Evolutionary conservation across 2,797 vertebrate genomes (phyloP).

Genomic region (Amniataba percoides): DNA sequence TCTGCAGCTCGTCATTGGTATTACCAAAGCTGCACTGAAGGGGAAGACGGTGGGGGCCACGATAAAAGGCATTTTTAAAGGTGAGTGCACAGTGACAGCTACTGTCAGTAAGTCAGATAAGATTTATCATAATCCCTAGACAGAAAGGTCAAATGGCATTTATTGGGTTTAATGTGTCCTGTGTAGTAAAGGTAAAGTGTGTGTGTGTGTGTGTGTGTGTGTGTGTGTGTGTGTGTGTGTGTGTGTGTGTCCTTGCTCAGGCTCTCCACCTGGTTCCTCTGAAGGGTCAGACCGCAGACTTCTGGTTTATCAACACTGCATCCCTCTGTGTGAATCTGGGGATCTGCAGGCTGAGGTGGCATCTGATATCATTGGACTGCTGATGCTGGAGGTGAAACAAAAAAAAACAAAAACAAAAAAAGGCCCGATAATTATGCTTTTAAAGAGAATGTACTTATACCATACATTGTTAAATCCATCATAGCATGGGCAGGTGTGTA

Average conservation of each 20-base stretch:
- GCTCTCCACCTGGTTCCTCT: constrained; percentile 87
- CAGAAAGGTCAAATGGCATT: not conserved
- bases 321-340: constrained; percentile 94
- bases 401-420: not conserved
- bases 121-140: not conserved
- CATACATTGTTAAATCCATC: not conserved
- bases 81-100: constrained; percentile 71
- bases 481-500: not conserved
- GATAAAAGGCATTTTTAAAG: constrained; percentile 92
- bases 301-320: constrained; percentile 90
- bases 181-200: not conserved
- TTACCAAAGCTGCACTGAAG: constrained; percentile 89
- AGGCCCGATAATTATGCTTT: not conserved
- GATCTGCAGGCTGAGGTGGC: constrained; percentile 91
- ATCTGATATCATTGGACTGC: constrained; percentile 92
- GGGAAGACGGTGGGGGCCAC: constrained; percentile 86
- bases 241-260: constrained; percentile 70
- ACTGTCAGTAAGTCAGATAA: not conserved
- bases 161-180: not conserved
- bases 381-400: constrained; percentile 94
- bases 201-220: not conserved
- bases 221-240: not conserved
- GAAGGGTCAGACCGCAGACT: constrained; percentile 88
- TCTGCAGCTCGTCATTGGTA: constrained; percentile 85
- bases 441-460: not conserved